Conservation (phyloP, 2,888 invertebrate genomes). For the Acleris cristana region DNA sequence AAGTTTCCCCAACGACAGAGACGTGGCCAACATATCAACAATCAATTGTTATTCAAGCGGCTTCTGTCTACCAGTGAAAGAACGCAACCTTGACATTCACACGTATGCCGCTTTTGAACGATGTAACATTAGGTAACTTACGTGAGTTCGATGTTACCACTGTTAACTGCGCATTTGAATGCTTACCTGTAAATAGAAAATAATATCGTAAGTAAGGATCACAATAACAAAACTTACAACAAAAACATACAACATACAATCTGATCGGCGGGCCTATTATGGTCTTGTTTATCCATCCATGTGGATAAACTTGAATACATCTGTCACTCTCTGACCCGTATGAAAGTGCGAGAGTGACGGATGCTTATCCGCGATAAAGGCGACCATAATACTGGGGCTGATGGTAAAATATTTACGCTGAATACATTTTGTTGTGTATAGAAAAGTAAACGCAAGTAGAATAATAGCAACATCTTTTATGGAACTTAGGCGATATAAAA, state of each 20-base stretch:
- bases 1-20: conserved; percentile 23
- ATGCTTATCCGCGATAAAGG: background rate
- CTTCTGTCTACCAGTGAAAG: conserved; percentile 1
- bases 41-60: conserved; percentile 27
- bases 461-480: too few relatives aligned
- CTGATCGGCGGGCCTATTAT: background rate
- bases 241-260: background rate
- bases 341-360: too few relatives aligned
- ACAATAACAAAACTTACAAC: background rate
- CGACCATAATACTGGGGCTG: too few relatives aligned
- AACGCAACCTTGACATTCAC: conserved; percentile 35
- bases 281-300: too few relatives aligned
- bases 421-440: too few relatives aligned
- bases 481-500: too few relatives aligned
- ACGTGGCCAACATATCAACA: conserved; percentile 30
- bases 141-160: conserved; percentile 3
- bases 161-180: conserved; percentile 31
- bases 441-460: too few relatives aligned
- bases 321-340: too few relatives aligned
- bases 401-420: too few relatives aligned
- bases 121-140: conserved; percentile 28
- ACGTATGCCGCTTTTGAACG: conserved; percentile 10
- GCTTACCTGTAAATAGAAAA: conserved; percentile 61
- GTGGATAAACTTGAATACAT: too few relatives aligned
- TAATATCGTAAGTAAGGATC: conserved; percentile 10